Base-by-base conservation (phyloP, 1,140 invertebrate genomes). In the Eciton burchellii region DNA sequence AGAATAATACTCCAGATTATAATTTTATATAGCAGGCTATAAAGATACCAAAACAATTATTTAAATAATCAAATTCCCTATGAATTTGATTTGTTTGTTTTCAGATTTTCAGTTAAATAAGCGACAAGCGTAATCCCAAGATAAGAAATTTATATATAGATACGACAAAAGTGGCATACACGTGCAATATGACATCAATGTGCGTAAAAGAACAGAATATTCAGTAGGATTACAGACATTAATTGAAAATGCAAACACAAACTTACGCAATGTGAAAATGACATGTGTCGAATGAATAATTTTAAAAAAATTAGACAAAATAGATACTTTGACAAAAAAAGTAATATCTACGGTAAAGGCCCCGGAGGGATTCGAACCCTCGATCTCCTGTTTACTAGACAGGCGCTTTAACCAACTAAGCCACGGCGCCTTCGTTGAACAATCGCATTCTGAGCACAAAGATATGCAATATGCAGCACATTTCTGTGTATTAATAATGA, bases 351-450 rank as follows among this genome's bases (percentile, higher is more conserved):
- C 72, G 29, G 47, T 6, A 43, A 21, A 94, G 94, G 94, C 94
- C 91, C 94, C 94, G 94, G 92, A 91, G 94, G 93, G 94, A 94
- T 94, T 94, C 94, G 94, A 94, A 94, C 94, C 92, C 94, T 89
- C 93, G 94, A 94, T 94, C 94, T 94, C 94, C 94, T 94, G 94
- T 94, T 94, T 94, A 94, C 94, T 94, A 94, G 94, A 94, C 94
- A 94, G 94, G 94, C 94, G 94, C 94, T 94, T 94, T 94, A 94
- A 94, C 94, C 94, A 94, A 94, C 94, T 94, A 94, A 94, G 94
- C 94, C 94, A 94, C 94, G 94, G 94, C 94, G 94, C 94, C 90
- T 14, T 6, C 82, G 2, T 11, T 81, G 6, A 0, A 43, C 1
- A 0, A 0, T 3, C 9, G 0, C 1, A 0, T 24, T 49, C 24